These are phyloP conservation scores for Nematopogon swammerdamellus DNA, from an alignment of 2,888 invertebrate species.

Conservation along the genomic window DNA sequence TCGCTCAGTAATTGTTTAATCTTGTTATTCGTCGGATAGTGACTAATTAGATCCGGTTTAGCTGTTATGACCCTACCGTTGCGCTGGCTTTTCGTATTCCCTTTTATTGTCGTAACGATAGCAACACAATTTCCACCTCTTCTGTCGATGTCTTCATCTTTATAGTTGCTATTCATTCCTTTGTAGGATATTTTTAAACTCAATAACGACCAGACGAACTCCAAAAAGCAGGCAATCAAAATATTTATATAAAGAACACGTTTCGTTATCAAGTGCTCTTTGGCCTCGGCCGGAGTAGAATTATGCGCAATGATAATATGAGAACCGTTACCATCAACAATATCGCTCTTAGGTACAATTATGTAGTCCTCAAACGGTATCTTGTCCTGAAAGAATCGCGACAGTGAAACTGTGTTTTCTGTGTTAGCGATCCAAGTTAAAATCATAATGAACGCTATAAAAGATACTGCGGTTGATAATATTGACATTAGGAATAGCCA, in stretches of 20 bases:
- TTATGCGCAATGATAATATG: slow-evolving; percentile 34
- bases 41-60: slow-evolving; percentile 52
- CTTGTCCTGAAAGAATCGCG: slow-evolving; percentile 40
- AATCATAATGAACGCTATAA: slow-evolving; percentile 36
- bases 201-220: slow-evolving; percentile 58
- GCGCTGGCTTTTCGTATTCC: slow-evolving; percentile 39
- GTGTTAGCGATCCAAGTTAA: slow-evolving; percentile 39
- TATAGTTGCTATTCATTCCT: slow-evolving; percentile 60
- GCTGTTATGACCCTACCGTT: slow-evolving; percentile 37
- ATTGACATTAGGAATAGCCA: slow-evolving; percentile 58
- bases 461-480: slow-evolving; percentile 49
- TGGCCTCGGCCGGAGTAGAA: slow-evolving; percentile 17
- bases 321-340: slow-evolving; percentile 32
- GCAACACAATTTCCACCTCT: slow-evolving; percentile 45
- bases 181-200: slow-evolving; percentile 57
- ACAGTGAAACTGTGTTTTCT: slow-evolving; percentile 24
- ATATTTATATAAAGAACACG: slow-evolving; percentile 57
- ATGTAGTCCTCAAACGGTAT: slow-evolving; percentile 34
- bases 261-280: slow-evolving; percentile 32
- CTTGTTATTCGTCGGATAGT: slow-evolving; percentile 52
- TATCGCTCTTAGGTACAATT: slow-evolving; percentile 32
- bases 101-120: slow-evolving; percentile 54
- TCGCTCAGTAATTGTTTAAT: slow-evolving; percentile 48
- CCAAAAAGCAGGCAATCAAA: slow-evolving; percentile 54
- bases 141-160: slow-evolving; percentile 46